Evolutionary conservation across 2,113 vertebrate genomes (phyloP).

Genomic region (Perccottus glenii): DNA sequence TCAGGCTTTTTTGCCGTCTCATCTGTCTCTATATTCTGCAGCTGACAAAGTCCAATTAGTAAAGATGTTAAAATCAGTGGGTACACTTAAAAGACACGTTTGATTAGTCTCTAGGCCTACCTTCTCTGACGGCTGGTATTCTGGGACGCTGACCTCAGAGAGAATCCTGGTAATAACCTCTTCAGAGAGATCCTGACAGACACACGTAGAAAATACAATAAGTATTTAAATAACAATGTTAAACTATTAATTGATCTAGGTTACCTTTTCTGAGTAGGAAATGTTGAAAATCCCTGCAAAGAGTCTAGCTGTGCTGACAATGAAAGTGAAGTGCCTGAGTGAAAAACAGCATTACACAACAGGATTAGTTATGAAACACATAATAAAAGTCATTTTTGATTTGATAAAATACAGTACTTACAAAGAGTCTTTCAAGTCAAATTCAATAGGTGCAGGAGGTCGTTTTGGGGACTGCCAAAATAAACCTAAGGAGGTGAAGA

Average conservation of each 20-base stretch:
- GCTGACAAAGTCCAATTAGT: conserved; percentile 4
- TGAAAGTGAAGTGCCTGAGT: conserved; percentile 89
- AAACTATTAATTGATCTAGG: neutral
- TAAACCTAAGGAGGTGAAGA: conserved; percentile 82
- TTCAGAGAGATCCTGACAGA: conserved; percentile 83
- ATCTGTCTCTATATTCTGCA: conserved; percentile 93
- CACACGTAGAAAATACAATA: neutral
- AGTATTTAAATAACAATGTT: neutral
- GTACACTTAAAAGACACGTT: neutral
- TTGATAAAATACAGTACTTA: conserved; percentile 77
- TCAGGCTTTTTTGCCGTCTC: conserved; percentile 91
- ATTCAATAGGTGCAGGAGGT: conserved; percentile 90
- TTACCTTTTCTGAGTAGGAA: conserved; percentile 88
- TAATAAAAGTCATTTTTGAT: neutral
- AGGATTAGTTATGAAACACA: conserved; percentile 1
- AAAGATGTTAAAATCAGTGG: neutral
- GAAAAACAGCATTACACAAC: conserved; percentile 27
- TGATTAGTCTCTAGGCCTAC: conserved; percentile 67
- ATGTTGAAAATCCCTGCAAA: conserved; percentile 88
- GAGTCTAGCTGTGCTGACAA: conserved; percentile 90
- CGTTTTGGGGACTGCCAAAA: conserved; percentile 99
- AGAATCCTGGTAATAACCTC: conserved; percentile 82
- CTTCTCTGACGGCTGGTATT: conserved; percentile 93
- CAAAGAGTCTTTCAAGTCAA: conserved; percentile 91
- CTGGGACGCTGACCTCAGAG: conserved; percentile 84